These are phyloP conservation scores for Zaprionus africanus DNA, from an alignment of 1,140 invertebrate species.

Conservation along the genomic window DNA sequence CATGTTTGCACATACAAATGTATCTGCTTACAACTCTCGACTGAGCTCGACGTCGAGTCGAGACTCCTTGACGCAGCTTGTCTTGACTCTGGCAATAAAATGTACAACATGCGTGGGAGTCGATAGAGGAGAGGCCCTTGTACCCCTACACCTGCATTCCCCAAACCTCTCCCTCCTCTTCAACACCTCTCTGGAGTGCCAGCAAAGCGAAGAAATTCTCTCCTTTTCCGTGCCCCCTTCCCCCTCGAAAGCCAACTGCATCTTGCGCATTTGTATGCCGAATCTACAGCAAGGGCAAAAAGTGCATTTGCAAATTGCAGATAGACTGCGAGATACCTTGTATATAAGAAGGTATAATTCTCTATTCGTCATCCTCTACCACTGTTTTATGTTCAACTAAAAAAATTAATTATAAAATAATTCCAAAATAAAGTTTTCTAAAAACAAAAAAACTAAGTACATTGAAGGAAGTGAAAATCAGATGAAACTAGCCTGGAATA, in stretches of 20 bases:
- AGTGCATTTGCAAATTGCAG: background rate
- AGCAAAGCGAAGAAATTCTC: background rate
- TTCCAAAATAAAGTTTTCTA: background rate
- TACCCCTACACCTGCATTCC: background rate
- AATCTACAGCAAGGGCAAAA: conserved; percentile 32
- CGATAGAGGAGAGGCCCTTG: conserved; percentile 1
- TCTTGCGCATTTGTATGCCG: conserved; percentile 73
- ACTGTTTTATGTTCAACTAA: background rate
- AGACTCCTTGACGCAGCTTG: conserved; percentile 31
- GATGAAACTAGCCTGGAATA: too few relatives aligned
- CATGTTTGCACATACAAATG: conserved; percentile 73
- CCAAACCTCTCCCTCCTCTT: background rate
- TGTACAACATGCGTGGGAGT: conserved; percentile 66
- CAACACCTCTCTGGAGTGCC: background rate
- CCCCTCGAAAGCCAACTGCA: conserved; percentile 31
- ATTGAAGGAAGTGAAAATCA: too few relatives aligned
- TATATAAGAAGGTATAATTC: background rate
- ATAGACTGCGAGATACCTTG: background rate
- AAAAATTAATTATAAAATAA: background rate
- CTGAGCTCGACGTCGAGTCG: conserved; percentile 10
- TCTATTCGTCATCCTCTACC: too few relatives aligned
- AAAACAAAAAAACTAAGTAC: too few relatives aligned
- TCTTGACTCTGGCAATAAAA: conserved; percentile 68
- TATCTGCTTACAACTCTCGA: conserved; percentile 64
- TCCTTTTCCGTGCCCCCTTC: background rate